Percentiles rank a stretch among this genome's conserved stretches.
These are phyloP conservation scores for Musca domestica DNA, from an alignment of 1,140 invertebrate species.

Conservation along the genomic window DNA sequence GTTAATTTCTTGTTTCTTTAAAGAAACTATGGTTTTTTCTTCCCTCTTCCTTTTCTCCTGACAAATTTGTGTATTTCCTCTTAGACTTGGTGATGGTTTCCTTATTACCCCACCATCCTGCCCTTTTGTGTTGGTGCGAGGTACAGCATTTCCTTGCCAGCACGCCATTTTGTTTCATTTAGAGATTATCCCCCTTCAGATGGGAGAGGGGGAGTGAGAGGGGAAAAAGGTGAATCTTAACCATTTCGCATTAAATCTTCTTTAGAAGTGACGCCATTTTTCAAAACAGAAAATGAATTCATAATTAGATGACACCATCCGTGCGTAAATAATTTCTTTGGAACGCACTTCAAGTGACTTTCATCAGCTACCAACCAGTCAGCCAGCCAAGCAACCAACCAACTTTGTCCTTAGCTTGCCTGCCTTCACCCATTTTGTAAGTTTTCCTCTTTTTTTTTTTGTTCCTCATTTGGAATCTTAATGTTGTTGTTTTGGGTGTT, in stretches of 20 bases:
- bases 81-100: too few species aligned
- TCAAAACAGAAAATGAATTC: slow-evolving; percentile 46
- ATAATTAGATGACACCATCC: slow-evolving; percentile 55
- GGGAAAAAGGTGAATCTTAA: too few species aligned
- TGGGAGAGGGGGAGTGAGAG: too few species aligned
- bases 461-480: background rate
- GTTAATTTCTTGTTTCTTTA: background rate
- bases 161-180: slow-evolving; percentile 11
- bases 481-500: too few species aligned
- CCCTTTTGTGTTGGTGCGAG: background rate
- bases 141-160: background rate
- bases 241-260: slow-evolving; percentile 8
- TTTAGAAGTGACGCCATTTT: background rate
- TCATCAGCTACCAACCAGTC: background rate
- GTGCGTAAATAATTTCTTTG: slow-evolving; percentile 52
- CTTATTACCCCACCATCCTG: background rate
- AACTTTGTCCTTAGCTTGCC: background rate
- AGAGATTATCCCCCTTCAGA: background rate
- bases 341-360: background rate
- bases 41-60: background rate
- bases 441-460: background rate
- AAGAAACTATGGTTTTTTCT: background rate
- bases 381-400: background rate
- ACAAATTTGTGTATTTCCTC: background rate
- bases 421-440: background rate